Base-by-base conservation (phyloP, 1,140 invertebrate genomes). In the Colletes latitarsis region DNA sequence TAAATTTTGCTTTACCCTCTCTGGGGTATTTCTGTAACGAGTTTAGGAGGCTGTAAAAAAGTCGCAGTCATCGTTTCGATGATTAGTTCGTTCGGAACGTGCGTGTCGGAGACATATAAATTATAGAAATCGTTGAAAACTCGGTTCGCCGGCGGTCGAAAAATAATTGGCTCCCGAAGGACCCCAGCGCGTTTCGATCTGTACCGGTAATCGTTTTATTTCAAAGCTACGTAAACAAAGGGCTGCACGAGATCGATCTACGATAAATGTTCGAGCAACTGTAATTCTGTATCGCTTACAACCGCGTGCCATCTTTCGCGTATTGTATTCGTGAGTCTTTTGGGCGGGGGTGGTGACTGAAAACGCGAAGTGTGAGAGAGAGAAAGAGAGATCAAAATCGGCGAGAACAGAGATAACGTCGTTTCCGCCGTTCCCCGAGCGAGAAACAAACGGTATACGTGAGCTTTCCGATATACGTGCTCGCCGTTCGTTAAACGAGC, bases 401-500 rank as follows among this genome's bases (percentile, higher is more conserved):
- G 60, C 62, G 43, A 39, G 60, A 63, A 46, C 4, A 30, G 17
- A 66, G 78, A 84, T 84, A 81, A 77, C 46, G 41, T 55, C 49
- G 74, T 46, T 85, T 82, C 83, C 78, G 71, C 60, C 71, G 55
- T 64, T 77, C 30, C 62, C 41, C n/a, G 53, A 55, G 57, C 84
- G 21, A 74, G 57, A 39, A 77, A 82, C 79, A 77, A 77, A 70
- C 55, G 79, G 73, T 77, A 77, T 69, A 85, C 78, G 64, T 74
- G 73, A 81, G 73, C 64, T 81, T 81, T 57, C 68, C 72, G 62
- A 76, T 41, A 77, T 84, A 84, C 82, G 82, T 80, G 83, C 82
- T 81, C 67, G 83, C 55, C 53, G 83, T 85, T 84, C 82, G 78
- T 85, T 85, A 85, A 85, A 84, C 58, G 53, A 78, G 49, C 57